Base-by-base conservation (phyloP, 2,888 invertebrate genomes). In the Nomada fabriciana region DNA sequence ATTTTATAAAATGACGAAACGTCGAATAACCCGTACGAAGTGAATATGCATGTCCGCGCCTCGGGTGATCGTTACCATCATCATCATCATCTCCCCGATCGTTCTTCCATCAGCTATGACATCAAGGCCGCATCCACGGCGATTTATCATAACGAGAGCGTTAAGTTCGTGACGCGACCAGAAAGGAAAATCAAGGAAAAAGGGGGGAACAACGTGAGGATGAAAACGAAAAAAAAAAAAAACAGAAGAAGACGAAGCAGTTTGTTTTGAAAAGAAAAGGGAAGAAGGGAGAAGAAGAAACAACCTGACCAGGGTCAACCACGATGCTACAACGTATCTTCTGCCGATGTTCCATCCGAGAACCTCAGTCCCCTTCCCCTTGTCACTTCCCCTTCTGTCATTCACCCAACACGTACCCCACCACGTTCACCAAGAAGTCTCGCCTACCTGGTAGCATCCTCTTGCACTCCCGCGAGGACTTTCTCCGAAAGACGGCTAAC, bases 401-500 rank as follows among this genome's bases (percentile, higher is more conserved):
- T 76, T 76, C 36, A 72, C 67, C 75, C 81, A 80, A 42, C 70
- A 59, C 70, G 68, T 15, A 55, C 29, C 76, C 84, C 84, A 11
- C 72, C 85, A 86, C 83, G 86, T 88, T 86, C 89, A 82, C 85
- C 88, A 84, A 79, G 86, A 84, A 68, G 85, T 80, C 84, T 86
- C 76, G 68, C 83, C 84, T 85, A 75, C 78, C 82, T 82, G 87
- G 90, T 87, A 86, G 88, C 91, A 90, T 91, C 91, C 89, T 90
- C 86, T 82, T 87, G 88, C 84, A 86, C 89, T 89, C 87, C 85
- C 81, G 86, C 86, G 87, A 90, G 89, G 91, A 94, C 94, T 94
- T 94, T 94, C 94, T 94, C 94, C 93, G 88, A 94, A 94, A 94
- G 93, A 93, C 91, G 85, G 90, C 83, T 90, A 91, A 91, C 93